These are phyloP conservation scores for Campylomormyrus tamandua DNA, from an alignment of 2,113 vertebrate genomes.

Conservation along the genomic window DNA sequence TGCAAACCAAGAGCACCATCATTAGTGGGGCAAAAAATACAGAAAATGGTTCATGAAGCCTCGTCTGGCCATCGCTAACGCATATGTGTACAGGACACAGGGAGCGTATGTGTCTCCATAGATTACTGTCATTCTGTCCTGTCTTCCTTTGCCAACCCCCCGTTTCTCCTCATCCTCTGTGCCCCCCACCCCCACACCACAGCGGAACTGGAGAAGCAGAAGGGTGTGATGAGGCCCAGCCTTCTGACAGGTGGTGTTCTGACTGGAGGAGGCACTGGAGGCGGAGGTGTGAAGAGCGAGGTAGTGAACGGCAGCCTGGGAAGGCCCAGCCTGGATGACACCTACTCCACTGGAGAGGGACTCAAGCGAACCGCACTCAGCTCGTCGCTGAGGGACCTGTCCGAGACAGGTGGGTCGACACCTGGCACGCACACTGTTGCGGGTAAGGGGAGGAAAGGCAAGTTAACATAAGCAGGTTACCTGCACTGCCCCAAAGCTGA, in stretches of 20 bases:
- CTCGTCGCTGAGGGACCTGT: slow-evolving; percentile 83
- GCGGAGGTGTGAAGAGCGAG: slow-evolving; percentile 62
- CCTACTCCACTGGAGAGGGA: slow-evolving; percentile 76
- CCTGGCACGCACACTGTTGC: background rate
- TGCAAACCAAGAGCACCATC: background rate
- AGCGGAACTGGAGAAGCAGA: slow-evolving; percentile 89
- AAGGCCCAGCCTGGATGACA: slow-evolving; percentile 77
- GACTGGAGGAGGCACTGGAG: slow-evolving; percentile 9
- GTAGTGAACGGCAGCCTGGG: slow-evolving; percentile 75
- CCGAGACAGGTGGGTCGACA: slow-evolving; percentile 71
- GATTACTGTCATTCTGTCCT: slow-evolving; percentile 12
- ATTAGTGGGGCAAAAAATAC: background rate
- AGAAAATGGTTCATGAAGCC: no score
- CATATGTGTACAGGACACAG: background rate
- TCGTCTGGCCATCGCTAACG: no score
- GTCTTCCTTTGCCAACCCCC: background rate
- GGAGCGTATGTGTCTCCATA: background rate
- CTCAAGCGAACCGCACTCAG: slow-evolving; percentile 83
- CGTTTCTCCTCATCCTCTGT: background rate
- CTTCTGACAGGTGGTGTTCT: slow-evolving; percentile 54
- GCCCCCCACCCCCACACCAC: slow-evolving; percentile 12
- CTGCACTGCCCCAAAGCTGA: background rate
- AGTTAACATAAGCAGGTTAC: background rate
- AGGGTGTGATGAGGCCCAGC: slow-evolving; percentile 78
- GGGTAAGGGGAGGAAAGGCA: background rate